phyloP scores from a whole-genome alignment of 2,888 invertebrate genomes.

The Athalia rosae region DNA sequence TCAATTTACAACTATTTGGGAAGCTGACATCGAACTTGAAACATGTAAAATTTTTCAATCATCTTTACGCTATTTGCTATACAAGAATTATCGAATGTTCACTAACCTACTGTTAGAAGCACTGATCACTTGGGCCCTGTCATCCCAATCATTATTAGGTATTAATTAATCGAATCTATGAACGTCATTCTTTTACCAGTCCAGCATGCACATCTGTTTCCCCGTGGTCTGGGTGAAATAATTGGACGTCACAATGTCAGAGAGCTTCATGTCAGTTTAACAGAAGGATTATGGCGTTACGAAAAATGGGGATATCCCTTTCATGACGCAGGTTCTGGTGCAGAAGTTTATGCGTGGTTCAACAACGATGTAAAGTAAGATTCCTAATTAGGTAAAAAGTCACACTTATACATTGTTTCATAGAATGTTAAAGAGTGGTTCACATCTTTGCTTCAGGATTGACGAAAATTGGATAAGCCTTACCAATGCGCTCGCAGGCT shows the following conservation, averaged over 20 bases:
- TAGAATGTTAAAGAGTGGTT: too few species aligned
- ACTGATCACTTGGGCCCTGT: background rate
- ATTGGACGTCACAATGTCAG: conserved; percentile 88
- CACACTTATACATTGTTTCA: too few species aligned
- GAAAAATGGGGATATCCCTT: conserved; percentile 96
- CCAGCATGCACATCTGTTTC: conserved; percentile 90
- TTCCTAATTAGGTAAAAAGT: too few species aligned
- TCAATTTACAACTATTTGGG: conserved; percentile 91
- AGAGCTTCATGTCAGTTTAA: conserved; percentile 93
- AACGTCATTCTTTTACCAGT: conserved; percentile 75
- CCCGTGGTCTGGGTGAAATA: conserved; percentile 92
- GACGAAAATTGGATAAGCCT: conserved; percentile 92
- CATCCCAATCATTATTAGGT: conserved; percentile 21
- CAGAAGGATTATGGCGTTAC: conserved; percentile 96
- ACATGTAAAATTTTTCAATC: conserved; percentile 55
- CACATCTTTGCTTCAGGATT: conserved; percentile 75
- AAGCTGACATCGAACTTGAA: conserved; percentile 66
- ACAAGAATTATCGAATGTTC: background rate
- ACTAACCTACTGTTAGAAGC: background rate
- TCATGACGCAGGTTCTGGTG: conserved; percentile 92
- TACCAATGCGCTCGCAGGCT: conserved; percentile 92
- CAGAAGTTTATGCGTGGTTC: conserved; percentile 97
- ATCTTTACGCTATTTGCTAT: background rate
- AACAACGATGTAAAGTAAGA: conserved; percentile 66
- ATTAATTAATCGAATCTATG: conserved; percentile 35